Base-by-base conservation (phyloP, 2,888 invertebrate genomes). In the Furcula furcula region DNA sequence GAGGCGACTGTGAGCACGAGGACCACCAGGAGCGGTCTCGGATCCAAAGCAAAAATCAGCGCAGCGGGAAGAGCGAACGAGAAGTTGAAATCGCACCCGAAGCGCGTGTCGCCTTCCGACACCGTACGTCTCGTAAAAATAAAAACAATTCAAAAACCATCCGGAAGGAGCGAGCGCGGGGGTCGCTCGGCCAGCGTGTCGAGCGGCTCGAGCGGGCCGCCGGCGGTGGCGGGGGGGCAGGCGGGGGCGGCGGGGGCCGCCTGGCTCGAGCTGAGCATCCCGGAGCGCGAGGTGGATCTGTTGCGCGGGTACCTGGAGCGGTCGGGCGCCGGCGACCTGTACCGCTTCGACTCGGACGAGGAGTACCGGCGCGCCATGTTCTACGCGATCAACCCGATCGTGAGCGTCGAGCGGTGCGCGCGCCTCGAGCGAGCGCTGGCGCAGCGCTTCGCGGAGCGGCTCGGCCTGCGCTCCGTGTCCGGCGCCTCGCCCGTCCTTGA, bases 301-400 rank as follows among this genome's bases (percentile, higher is more conserved):
- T 40, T 76, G 12, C 54, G 76, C 1, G 28, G 34, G 1, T 68
- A 56, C 32, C 41, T 76, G n/a, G 37, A 39, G 7, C 37, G 49
- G 7, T 22, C 50, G 1, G 60, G 60, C 14, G 34, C 49, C 1
- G 54, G 61, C 0, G 74, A 74, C 10, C 38, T 72, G 2, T 12
- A 32, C 12, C 42, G 48, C 4, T 78, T 67, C 34, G 74, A 78
- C 38, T 31, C 37, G 0, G 68, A 75, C 31, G 62, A 67, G 2
- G 18, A 16, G 0, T 78, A 67, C 53, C 67, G 60, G 30, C 41
- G 43, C 10, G 10, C 15, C 1, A 29, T 75, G 7, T 73, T 80
- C 43, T 76, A 69, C 45, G 50, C 52, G 3, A 57, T 82, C 18
- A 76, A 80, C 37, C 82, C 82, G 2, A 43, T 81, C 0, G 81